Evolutionary conservation across 2,113 vertebrate genomes (phyloP), one percentile per base, ranked within the genome.

Genomic region (Indri indri): DNA sequence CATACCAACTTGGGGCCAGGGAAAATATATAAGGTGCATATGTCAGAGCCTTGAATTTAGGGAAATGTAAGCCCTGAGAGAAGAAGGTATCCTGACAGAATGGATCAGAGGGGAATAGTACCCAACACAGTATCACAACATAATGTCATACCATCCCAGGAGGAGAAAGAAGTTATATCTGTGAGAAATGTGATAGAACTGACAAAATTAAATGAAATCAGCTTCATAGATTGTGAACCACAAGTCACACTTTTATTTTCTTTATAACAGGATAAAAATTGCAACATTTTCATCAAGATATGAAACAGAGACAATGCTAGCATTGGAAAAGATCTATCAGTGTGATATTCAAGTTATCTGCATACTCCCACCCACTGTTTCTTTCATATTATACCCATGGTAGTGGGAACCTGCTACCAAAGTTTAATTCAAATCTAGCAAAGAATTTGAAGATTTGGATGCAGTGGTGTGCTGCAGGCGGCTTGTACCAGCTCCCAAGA

Each of bases 181-280:
- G 34, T 50, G 66, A 90, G 34, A 79, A 89, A 71, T 80, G 86
- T 3, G 61, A 86, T 23, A 59, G 47, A 96, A 90, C 32, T 84
- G 45, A 76, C 79, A 91, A 86, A 74, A 91, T 27, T 63, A 61
- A 22, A 76, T 77, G 17, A 90, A 92, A 96, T 84, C 87, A 54
- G 73, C 66, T 68, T 89, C 42, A 23, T 42, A 81, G 52, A 80
- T 85, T 90, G 71, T 61, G 59, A 97, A 47, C 16, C 22, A 50
- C 59, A 70, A 79, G 30, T 84, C 90, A 63, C 80, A 77, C 74
- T 82, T 96, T 66, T 83, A 23, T 79, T 87, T 93, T 79, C 88
- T 97, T 90, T 84, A 6, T 59, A 80, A 66, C 54, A 93, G 40
- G 6, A 45, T 76, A 89, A 84, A 96, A 88, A 87, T 1, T 8